Evolutionary conservation across 1,140 invertebrate genomes (phyloP).

Genomic region (Nilaparvata lugens): DNA sequence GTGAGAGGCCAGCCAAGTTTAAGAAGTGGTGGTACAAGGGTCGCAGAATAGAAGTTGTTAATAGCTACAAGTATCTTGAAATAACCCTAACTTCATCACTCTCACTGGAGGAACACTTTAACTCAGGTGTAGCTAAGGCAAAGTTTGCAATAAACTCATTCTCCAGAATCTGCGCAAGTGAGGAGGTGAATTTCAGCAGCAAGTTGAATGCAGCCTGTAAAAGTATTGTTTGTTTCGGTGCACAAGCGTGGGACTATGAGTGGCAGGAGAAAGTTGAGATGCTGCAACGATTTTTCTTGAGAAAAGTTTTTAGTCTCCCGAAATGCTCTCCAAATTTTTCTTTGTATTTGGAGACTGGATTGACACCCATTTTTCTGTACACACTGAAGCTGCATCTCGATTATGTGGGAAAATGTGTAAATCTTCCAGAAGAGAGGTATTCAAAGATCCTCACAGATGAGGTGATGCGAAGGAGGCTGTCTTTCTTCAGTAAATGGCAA

Average conservation of each 20-base stretch:
- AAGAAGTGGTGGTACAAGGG: neutral
- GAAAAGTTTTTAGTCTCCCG: neutral
- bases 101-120: neutral
- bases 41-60: neutral
- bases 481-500: too few relatives aligned
- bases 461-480: too few relatives aligned
- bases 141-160: neutral
- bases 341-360: neutral
- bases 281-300: neutral
- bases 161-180: neutral
- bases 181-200: neutral
- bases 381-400: neutral
- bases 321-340: neutral
- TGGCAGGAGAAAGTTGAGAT: neutral
- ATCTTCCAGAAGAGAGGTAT: too few relatives aligned
- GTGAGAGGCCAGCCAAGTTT: neutral
- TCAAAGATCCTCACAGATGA: too few relatives aligned
- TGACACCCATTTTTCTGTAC: neutral
- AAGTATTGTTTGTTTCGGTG: neutral
- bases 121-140: neutral
- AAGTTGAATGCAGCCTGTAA: neutral
- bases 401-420: too few relatives aligned
- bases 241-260: neutral
- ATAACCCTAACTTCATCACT: neutral
- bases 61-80: too few relatives aligned